phyloP scores from a whole-genome alignment of 2,888 invertebrate genomes.

The Erynnis tages region DNA sequence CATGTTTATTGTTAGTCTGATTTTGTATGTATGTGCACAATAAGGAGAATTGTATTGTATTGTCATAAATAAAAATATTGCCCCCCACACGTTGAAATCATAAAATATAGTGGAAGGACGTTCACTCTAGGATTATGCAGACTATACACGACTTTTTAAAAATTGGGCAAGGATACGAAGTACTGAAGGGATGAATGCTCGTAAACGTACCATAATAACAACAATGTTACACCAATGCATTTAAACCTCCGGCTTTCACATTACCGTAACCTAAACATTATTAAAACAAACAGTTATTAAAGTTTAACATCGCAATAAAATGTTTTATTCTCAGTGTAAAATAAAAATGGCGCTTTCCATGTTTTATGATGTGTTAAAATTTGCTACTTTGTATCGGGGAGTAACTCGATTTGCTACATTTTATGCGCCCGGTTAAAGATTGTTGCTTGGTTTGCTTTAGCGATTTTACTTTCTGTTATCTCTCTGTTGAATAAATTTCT shows the following conservation, averaged over 20 bases:
- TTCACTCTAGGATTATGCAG: too few species aligned
- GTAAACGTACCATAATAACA: not conserved
- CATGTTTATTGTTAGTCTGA: too few species aligned
- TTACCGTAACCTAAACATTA: slow-evolving; percentile 22
- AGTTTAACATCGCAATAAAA: slow-evolving; percentile 39
- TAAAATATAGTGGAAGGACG: too few species aligned
- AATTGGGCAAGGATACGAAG: too few species aligned
- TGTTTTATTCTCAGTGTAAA: slow-evolving; percentile 45
- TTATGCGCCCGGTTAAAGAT: slow-evolving; percentile 25
- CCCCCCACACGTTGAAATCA: too few species aligned
- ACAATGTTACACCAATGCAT: not conserved
- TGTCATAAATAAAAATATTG: too few species aligned
- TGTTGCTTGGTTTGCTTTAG: slow-evolving; percentile 21
- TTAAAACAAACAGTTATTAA: slow-evolving; percentile 42
- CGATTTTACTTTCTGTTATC: not conserved
- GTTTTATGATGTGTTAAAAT: slow-evolving; percentile 49
- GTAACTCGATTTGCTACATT: slow-evolving; percentile 40
- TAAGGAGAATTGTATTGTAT: too few species aligned
- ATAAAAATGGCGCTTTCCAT: slow-evolving; percentile 46
- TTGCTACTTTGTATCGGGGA: slow-evolving; percentile 34
- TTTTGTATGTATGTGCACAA: too few species aligned
- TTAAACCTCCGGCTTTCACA: not conserved
- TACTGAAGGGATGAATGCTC: too few species aligned
- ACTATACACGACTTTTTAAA: too few species aligned
- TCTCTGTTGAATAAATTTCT: too few species aligned